phyloP scores from a whole-genome alignment of 1,140 invertebrate species.

The Drosophila lowei region DNA sequence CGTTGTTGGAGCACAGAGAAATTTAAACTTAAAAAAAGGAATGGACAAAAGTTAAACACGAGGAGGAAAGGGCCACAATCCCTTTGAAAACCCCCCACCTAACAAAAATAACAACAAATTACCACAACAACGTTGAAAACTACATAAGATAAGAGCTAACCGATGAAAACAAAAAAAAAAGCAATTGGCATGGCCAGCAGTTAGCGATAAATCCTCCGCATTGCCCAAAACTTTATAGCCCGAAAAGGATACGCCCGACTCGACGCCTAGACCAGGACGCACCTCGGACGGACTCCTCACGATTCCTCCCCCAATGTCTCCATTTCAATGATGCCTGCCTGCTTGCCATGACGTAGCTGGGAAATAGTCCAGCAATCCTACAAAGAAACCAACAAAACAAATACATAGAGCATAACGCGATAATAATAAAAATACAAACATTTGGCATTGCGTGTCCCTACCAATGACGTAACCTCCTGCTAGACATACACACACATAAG shows the following conservation, averaged over 20 bases:
- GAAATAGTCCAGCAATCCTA: slow-evolving; percentile 43
- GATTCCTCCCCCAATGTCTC: neutral
- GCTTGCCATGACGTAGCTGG: slow-evolving; percentile 34
- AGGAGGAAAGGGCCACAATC: too few species aligned
- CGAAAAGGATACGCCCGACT: slow-evolving; percentile 22
- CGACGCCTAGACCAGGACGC: slow-evolving; percentile 16
- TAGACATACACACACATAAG: slow-evolving; percentile 5
- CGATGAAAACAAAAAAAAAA: slow-evolving; percentile 15
- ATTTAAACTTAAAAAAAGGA: slow-evolving; percentile 17
- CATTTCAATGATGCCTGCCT: too few species aligned
- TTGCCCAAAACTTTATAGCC: slow-evolving; percentile 29
- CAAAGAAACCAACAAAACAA: slow-evolving; percentile 43
- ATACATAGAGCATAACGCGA: slow-evolving; percentile 44
- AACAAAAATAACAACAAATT: slow-evolving; percentile 37
- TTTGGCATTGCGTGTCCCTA: slow-evolving; percentile 69
- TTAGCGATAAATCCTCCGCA: slow-evolving; percentile 32
- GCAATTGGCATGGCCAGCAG: slow-evolving; percentile 36
- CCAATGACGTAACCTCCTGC: slow-evolving; percentile 64
- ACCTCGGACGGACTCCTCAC: slow-evolving; percentile 15
- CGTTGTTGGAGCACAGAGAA: neutral
- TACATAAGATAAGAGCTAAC: slow-evolving; percentile 39
- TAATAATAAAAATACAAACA: slow-evolving; percentile 68
- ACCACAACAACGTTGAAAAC: slow-evolving; percentile 1
- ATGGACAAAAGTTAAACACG: slow-evolving; percentile 7
- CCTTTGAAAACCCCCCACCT: too few species aligned